These are phyloP conservation scores for Aleiodes sp. DNA, from an alignment of 1,140 invertebrate genomes.

Conservation along the genomic window DNA sequence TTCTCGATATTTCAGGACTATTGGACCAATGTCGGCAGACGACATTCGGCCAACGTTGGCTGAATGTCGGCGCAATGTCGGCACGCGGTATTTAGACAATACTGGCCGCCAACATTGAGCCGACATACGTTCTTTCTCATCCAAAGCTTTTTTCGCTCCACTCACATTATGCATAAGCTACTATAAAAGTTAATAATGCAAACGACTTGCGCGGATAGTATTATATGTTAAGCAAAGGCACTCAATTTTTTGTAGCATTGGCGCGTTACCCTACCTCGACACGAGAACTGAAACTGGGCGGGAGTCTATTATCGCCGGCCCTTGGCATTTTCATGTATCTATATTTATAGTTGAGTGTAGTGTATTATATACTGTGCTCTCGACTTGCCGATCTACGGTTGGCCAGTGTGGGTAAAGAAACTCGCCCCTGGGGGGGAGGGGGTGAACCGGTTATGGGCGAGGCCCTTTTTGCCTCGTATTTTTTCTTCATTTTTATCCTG, in stretches of 20 bases:
- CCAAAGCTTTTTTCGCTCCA: neutral
- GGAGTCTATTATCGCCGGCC: slow-evolving; percentile 44
- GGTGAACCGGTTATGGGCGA: slow-evolving; percentile 66
- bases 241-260: no score
- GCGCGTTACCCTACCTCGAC: no score
- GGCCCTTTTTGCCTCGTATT: slow-evolving; percentile 51
- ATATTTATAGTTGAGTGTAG: slow-evolving; percentile 40
- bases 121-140: neutral
- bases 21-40: no score
- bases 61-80: no score
- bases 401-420: slow-evolving; percentile 35
- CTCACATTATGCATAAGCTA: neutral
- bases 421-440: slow-evolving; percentile 39
- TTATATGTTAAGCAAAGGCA: no score
- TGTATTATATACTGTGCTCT: no score
- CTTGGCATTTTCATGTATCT: slow-evolving; percentile 39
- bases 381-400: slow-evolving; percentile 40
- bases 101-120: no score
- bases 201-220: no score
- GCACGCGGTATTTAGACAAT: no score
- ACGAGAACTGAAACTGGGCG: slow-evolving; percentile 38
- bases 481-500: slow-evolving; percentile 45
- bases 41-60: no score
- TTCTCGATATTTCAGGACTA: no score
- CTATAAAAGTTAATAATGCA: no score